Conservation (phyloP, 37 sponge, comb jelly and placozoan species). For the Agelas oroides region DNA sequence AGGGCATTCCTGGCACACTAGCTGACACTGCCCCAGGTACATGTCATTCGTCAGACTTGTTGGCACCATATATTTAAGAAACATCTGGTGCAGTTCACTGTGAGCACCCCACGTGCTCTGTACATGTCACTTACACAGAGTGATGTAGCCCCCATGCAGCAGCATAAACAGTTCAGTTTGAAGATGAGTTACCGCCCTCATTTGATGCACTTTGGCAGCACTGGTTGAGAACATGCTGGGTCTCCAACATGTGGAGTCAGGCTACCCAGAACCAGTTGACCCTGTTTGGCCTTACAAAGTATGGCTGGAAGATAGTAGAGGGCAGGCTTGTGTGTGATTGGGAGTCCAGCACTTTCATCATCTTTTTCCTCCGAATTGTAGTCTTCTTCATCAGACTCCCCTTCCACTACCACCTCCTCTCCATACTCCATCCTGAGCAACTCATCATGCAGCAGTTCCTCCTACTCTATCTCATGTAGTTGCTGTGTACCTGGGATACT, state of each 20-base stretch:
- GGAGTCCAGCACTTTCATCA: no score
- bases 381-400: no score
- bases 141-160: neutral
- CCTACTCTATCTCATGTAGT: no score
- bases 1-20: no score
- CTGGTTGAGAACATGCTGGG: constrained; percentile 44
- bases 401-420: no score
- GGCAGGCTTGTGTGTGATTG: neutral
- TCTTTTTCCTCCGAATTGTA: no score
- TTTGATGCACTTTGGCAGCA: constrained; percentile 23
- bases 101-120: neutral
- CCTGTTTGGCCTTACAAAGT: neutral
- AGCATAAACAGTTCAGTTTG: constrained; percentile 24
- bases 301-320: constrained; percentile 20
- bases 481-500: no score
- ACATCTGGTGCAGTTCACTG: neutral
- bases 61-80: constrained; percentile 29
- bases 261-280: neutral
- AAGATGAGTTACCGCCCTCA: constrained; percentile 33
- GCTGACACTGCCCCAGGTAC: no score
- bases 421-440: no score
- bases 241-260: constrained; percentile 17
- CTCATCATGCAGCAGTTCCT: no score
- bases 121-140: neutral
- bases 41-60: constrained; percentile 12